Evolutionary conservation across 2,113 vertebrate species (phyloP), one percentile per base, ranked within the genome.

Genomic region (Amia ocellicauda): DNA sequence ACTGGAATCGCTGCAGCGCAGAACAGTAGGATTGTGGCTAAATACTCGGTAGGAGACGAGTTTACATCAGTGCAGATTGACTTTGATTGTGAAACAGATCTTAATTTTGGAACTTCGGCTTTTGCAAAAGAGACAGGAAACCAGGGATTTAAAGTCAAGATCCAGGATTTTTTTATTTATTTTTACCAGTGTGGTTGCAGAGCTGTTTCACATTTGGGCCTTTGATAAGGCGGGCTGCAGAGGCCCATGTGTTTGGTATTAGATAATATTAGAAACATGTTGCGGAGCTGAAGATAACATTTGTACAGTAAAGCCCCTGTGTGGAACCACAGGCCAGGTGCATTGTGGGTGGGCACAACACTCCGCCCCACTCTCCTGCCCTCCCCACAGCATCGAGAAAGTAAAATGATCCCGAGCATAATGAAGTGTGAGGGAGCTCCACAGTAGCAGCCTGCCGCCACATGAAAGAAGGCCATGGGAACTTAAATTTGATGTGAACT

Each of bases 201-300:
- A 1, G 57, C 17, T 41, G 10, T 17, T 47, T 43, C 27, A 14
- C 26, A 8, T 54, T 23, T 13, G 40, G 40, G 16, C 16, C 45
- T 45, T 24, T 45, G 52, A 19, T 29, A n/a, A 11, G 31, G 19
- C 9, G 3, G 24, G 53, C 1, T 28, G 53, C 7, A 14, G 3
- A 28, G 53, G 22, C 5, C 53, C 53, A 55, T 40, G 29, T 58
- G 55, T 58, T 41, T 40, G 29, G 23, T 11, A 11, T 58, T 58
- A 13, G 43, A n/a, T 29, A 14, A 43, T 20, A 20, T 64, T 23
- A 55, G 47, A 41, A 40, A 31, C 27, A 50, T n/a, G 27, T 62
- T 50, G 50, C 47, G 2, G 20, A 11, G 9, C 8, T n/a, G 8
- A 58, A 23, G 36, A 58, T 42, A 42, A 58, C 56, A 23, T 51